These are phyloP conservation scores for Zonotrichia leucophrys DNA, from an alignment of 2,113 vertebrate species.

Conservation along the genomic window DNA sequence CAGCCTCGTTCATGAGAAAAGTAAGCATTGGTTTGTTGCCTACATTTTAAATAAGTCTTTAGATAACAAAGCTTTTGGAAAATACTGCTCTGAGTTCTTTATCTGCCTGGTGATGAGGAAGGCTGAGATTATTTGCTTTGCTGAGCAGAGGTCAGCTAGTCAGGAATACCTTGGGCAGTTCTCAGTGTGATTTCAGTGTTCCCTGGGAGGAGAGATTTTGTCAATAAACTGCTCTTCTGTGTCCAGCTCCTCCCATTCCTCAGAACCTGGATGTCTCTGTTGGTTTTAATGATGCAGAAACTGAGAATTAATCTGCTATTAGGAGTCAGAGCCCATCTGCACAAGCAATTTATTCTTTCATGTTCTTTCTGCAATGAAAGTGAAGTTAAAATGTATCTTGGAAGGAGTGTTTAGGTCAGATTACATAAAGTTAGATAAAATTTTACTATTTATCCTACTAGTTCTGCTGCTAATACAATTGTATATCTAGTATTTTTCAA, in stretches of 20 bases:
- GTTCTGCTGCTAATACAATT: background rate
- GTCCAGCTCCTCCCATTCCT: background rate
- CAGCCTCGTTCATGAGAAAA: background rate
- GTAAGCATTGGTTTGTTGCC: background rate
- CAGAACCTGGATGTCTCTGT: background rate
- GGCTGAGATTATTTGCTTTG: background rate
- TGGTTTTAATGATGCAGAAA: background rate
- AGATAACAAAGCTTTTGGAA: background rate
- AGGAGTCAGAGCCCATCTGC: background rate
- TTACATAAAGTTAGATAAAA: background rate
- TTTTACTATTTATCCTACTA: background rate
- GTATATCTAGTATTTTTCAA: background rate
- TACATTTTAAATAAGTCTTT: background rate
- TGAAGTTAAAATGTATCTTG: background rate
- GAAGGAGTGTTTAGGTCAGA: background rate
- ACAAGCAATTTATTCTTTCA: background rate
- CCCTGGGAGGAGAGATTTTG: background rate
- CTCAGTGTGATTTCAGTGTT: background rate
- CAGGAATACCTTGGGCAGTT: background rate
- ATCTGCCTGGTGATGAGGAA: background rate
- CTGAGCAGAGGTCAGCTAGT: background rate
- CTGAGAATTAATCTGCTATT: background rate
- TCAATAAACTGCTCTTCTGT: background rate
- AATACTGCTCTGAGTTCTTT: background rate
- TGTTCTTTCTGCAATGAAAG: background rate